A percentile compares a stretch with the other conserved stretches of the same genome.
Conservation (phyloP, 1,140 invertebrate genomes). For the Drosophila bocki region DNA sequence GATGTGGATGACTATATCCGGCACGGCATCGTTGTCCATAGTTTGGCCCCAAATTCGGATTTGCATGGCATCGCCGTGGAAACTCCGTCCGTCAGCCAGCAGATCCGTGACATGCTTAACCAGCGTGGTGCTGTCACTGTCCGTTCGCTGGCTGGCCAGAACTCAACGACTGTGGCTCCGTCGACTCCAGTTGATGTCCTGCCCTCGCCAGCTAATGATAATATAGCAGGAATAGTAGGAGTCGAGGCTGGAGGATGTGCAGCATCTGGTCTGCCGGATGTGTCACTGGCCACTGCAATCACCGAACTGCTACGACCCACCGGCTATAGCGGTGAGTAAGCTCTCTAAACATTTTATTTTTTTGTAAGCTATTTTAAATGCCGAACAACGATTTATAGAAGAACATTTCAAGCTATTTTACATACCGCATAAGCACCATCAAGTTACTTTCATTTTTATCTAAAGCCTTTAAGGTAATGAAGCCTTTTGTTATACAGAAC, state of each 20-base stretch:
- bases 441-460: too few species aligned
- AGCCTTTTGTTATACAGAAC: too few species aligned
- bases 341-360: neutral
- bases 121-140: constrained; percentile 2
- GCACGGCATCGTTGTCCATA: constrained; percentile 51
- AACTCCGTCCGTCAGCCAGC: constrained; percentile 18
- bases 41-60: constrained; percentile 40
- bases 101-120: constrained; percentile 46
- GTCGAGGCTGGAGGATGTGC: neutral
- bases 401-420: too few species aligned
- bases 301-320: constrained; percentile 29
- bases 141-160: neutral
- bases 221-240: neutral
- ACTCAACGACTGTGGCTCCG: neutral
- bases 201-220: neutral
- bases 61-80: neutral
- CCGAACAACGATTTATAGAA: too few species aligned
- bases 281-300: constrained; percentile 6
- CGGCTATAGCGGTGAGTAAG: constrained; percentile 43
- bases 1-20: constrained; percentile 58
- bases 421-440: too few species aligned
- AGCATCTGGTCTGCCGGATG: neutral
- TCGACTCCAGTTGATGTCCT: too few species aligned
- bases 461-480: too few species aligned
- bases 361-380: too few species aligned